These are phyloP conservation scores for Onychomys leucogaster DNA, from an alignment of 2,797 vertebrate species.

Conservation along the genomic window DNA sequence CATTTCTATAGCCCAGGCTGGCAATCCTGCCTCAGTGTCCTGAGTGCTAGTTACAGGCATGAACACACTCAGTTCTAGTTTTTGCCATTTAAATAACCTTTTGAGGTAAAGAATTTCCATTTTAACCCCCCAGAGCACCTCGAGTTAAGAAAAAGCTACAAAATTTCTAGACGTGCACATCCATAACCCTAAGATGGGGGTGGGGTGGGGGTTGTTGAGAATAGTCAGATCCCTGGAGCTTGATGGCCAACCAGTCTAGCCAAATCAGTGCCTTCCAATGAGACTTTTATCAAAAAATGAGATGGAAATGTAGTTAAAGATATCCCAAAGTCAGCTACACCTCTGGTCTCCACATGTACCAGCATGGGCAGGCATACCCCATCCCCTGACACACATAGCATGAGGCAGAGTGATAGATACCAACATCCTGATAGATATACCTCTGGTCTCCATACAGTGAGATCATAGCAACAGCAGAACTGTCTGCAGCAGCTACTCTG, in stretches of 20 bases:
- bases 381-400: not conserved
- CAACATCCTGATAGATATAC: not conserved
- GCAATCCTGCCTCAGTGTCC: not conserved
- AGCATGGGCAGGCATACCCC: not conserved
- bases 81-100: conserved; percentile 44
- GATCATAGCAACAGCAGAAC: not conserved
- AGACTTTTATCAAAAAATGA: not conserved
- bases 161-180: not conserved
- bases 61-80: not conserved
- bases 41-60: not conserved
- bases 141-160: conserved; percentile 39
- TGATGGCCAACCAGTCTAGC: not conserved
- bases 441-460: not conserved
- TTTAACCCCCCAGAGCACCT: not conserved
- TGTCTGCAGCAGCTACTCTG: not conserved
- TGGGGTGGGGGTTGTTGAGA: not conserved
- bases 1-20: not conserved
- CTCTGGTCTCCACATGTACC: not conserved
- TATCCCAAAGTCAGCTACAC: not conserved
- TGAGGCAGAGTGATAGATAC: no score
- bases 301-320: not conserved
- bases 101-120: conserved; percentile 12
- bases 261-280: not conserved
- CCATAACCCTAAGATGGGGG: not conserved
- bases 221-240: not conserved